phyloP scores from a whole-genome alignment of 2,113 vertebrate species.

The Ornithorhynchus anatinus region DNA sequence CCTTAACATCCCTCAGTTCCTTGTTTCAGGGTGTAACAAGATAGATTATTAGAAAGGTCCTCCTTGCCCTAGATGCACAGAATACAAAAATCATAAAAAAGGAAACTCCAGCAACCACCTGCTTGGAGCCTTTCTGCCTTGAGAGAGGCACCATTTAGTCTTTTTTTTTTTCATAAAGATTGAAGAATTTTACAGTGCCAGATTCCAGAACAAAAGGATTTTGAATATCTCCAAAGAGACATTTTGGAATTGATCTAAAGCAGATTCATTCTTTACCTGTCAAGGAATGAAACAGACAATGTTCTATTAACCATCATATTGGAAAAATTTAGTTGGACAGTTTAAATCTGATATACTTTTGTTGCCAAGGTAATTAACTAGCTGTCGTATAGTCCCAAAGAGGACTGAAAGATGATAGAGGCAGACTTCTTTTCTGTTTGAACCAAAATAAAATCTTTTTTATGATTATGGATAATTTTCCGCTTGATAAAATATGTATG shows the following conservation, averaged over 20 bases:
- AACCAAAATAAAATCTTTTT: constrained; percentile 1
- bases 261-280: not conserved
- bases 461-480: constrained; percentile 15
- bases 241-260: not conserved
- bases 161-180: too few relatives aligned
- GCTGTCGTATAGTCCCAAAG: not conserved
- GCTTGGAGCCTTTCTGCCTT: too few relatives aligned
- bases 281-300: not conserved
- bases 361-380: constrained; percentile 1
- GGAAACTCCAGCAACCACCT: too few relatives aligned
- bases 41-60: too few relatives aligned
- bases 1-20: too few relatives aligned
- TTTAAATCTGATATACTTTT: not conserved
- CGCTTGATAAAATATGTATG: not conserved
- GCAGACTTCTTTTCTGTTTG: not conserved
- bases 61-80: too few relatives aligned
- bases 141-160: too few relatives aligned
- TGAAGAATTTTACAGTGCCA: too few relatives aligned
- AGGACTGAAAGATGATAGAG: constrained; percentile 1
- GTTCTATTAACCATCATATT: not conserved
- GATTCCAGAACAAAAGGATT: too few relatives aligned
- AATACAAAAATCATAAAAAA: too few relatives aligned
- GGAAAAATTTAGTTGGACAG: not conserved
- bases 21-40: too few relatives aligned
- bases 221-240: not conserved